Percentiles rank a stretch among this genome's conserved stretches.
These are phyloP conservation scores for Acanthoscelides obtectus DNA, from an alignment of 2,888 invertebrate species.

Conservation along the genomic window DNA sequence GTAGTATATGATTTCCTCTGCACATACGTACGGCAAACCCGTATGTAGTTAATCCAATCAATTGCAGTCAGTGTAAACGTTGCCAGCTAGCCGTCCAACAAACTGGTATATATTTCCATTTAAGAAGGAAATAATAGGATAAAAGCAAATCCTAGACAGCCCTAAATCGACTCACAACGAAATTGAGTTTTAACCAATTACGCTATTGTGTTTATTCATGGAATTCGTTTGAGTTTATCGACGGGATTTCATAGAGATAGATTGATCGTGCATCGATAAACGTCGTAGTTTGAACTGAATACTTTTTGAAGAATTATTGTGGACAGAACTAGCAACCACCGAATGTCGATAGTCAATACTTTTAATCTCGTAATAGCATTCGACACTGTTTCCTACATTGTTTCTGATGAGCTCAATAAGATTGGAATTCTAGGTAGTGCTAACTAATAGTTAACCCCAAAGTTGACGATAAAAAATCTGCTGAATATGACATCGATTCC, in stretches of 20 bases:
- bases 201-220: neutral
- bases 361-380: too few relatives aligned
- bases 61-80: neutral
- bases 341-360: too few relatives aligned
- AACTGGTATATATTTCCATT: constrained; percentile 1
- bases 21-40: too few relatives aligned
- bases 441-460: too few relatives aligned
- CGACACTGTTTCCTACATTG: too few relatives aligned
- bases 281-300: neutral
- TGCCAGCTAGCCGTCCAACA: neutral
- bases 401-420: too few relatives aligned
- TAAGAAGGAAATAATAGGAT: neutral
- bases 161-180: neutral
- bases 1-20: too few relatives aligned
- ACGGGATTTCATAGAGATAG: neutral
- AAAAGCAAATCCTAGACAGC: neutral
- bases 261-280: neutral
- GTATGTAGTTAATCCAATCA: neutral
- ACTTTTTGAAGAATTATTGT: too few relatives aligned
- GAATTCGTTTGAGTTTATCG: neutral
- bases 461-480: too few relatives aligned
- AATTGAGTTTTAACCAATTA: neutral
- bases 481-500: too few relatives aligned
- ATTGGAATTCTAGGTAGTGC: too few relatives aligned
- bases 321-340: too few relatives aligned